Evolutionary conservation across 2,797 vertebrate genomes (phyloP).

Genomic region (Diglossa cyanea): DNA sequence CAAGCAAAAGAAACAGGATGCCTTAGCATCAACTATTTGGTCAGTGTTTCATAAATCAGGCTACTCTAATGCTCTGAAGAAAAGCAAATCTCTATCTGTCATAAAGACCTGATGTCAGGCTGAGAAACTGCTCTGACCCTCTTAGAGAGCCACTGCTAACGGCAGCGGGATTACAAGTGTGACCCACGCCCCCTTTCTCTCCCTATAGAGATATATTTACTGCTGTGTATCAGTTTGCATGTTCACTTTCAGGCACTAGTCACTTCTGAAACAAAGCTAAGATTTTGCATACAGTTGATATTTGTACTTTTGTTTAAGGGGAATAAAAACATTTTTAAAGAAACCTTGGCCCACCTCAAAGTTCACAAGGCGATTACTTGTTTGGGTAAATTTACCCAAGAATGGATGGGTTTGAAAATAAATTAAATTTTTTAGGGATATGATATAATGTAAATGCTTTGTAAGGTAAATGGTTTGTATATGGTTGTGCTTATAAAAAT

Average conservation of each 20-base stretch:
- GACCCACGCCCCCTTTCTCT: fast-evolving
- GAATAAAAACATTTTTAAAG: background rate
- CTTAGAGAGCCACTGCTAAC: background rate
- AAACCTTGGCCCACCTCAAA: background rate
- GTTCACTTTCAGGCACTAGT: background rate
- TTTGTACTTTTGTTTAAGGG: background rate
- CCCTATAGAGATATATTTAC: background rate
- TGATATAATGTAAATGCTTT: background rate
- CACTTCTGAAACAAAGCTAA: background rate
- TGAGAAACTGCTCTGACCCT: background rate
- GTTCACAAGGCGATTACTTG: fast-evolving
- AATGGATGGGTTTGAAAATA: background rate
- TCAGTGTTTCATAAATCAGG: background rate
- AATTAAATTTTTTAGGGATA: background rate
- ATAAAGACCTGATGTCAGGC: background rate
- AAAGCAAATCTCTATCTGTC: fast-evolving
- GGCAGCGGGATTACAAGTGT: background rate
- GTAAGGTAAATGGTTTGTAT: background rate
- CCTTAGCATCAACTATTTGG: background rate
- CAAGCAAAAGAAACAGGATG: background rate
- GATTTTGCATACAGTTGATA: background rate
- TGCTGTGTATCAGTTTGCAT: background rate
- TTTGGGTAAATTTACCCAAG: background rate
- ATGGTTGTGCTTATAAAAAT: background rate
- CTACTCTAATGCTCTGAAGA: background rate